Percentiles rank a stretch among this genome's conserved stretches.
Evolutionary conservation across 2,113 vertebrate genomes (phyloP).

Genomic region (Eulacestoma nigropectus): DNA sequence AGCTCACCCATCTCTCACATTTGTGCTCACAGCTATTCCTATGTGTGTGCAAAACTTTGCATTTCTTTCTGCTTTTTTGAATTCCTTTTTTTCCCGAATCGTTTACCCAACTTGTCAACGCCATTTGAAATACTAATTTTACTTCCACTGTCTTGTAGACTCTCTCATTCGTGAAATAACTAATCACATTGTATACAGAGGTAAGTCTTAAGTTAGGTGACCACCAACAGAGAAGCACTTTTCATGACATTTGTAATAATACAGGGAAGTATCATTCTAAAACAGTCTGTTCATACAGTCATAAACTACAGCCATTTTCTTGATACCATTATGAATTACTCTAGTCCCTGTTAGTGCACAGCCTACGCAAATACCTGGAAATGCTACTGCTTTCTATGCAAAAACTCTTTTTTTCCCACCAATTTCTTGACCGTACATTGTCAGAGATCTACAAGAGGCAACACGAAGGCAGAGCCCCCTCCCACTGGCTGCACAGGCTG

Average conservation of each 20-base stretch:
- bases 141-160: neutral
- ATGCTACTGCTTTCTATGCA: neutral
- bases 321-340: neutral
- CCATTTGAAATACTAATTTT: neutral
- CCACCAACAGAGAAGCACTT: neutral
- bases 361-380: neutral
- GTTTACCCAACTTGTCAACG: neutral
- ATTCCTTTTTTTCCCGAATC: neutral
- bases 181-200: neutral
- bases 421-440: neutral
- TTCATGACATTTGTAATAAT: neutral
- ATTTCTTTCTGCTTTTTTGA: neutral
- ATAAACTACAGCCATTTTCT: neutral
- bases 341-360: neutral
- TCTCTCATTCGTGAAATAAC: neutral
- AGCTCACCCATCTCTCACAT: neutral
- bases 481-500: neutral
- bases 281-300: neutral
- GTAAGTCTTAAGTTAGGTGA: neutral
- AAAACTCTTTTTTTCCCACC: neutral
- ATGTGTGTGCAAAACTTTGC: neutral
- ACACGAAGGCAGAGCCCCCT: neutral
- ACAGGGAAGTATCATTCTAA: neutral
- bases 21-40: neutral
- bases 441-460: neutral